These are phyloP conservation scores for Noctilio leporinus DNA, from an alignment of 2,113 vertebrate species.

Conservation along the genomic window DNA sequence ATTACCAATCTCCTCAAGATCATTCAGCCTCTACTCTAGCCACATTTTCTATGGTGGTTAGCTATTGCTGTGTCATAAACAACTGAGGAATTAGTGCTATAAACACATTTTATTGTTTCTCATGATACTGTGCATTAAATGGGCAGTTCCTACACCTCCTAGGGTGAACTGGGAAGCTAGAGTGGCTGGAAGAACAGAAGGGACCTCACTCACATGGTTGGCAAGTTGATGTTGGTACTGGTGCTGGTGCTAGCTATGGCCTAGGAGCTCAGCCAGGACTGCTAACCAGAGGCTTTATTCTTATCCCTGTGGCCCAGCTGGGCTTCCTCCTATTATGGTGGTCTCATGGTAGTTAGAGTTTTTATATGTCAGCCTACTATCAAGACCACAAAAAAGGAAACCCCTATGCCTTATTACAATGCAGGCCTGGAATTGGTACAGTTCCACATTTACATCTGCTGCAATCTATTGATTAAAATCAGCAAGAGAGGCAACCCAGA, in stretches of 20 bases:
- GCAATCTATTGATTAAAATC: background rate
- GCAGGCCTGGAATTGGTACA: background rate
- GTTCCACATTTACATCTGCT: background rate
- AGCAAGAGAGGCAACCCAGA: background rate
- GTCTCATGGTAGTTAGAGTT: background rate
- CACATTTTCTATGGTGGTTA: background rate
- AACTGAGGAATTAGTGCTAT: background rate
- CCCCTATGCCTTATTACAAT: background rate
- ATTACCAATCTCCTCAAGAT: background rate
- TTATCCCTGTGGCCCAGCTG: background rate
- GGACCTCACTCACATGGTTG: background rate
- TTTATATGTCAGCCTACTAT: background rate
- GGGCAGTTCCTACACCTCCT: background rate
- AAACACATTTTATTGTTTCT: background rate
- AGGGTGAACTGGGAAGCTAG: background rate
- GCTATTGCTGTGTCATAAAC: background rate
- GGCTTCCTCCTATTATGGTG: background rate
- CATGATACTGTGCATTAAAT: background rate
- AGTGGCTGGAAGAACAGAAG: background rate
- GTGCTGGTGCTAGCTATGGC: background rate
- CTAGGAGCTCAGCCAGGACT: background rate
- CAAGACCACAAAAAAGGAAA: background rate
- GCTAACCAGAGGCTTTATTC: background rate
- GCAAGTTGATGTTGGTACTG: background rate
- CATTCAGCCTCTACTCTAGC: background rate